Evolutionary conservation across 2,888 invertebrate genomes (phyloP).

Genomic region (Punctoribates punctum): DNA sequence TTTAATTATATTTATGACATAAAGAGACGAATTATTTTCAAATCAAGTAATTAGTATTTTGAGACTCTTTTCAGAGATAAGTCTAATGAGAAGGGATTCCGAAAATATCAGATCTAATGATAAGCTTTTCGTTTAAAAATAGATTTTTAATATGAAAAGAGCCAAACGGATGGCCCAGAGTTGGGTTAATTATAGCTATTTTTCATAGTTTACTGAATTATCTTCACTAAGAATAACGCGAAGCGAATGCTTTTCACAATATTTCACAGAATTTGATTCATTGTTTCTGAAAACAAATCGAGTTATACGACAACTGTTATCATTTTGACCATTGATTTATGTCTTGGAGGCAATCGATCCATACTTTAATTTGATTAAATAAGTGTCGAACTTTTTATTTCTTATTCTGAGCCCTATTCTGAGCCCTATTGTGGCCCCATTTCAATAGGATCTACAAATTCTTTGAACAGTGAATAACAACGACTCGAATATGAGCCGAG

Average conservation of each 20-base stretch:
- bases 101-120: too few relatives aligned
- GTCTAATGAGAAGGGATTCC: neutral
- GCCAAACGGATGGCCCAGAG: too few relatives aligned
- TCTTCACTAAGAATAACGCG: too few relatives aligned
- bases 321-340: neutral
- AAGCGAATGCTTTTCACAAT: too few relatives aligned
- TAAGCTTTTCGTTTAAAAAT: too few relatives aligned
- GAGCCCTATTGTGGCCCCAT: neutral
- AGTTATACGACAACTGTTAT: neutral
- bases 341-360: neutral
- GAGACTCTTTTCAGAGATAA: neutral
- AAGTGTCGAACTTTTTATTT: neutral
- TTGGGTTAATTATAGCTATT: too few relatives aligned
- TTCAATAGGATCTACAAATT: neutral
- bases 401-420: neutral
- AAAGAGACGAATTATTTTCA: too few relatives aligned
- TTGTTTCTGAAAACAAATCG: neutral
- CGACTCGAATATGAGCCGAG: neutral
- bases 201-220: too few relatives aligned
- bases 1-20: neutral
- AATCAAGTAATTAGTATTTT: too few relatives aligned
- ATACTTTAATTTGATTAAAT: constrained; percentile 18
- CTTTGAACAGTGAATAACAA: too few relatives aligned
- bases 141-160: too few relatives aligned
- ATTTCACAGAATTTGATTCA: too few relatives aligned